Evolutionary conservation across 2,888 invertebrate genomes (phyloP).

Genomic region (Uropetala carovei): DNA sequence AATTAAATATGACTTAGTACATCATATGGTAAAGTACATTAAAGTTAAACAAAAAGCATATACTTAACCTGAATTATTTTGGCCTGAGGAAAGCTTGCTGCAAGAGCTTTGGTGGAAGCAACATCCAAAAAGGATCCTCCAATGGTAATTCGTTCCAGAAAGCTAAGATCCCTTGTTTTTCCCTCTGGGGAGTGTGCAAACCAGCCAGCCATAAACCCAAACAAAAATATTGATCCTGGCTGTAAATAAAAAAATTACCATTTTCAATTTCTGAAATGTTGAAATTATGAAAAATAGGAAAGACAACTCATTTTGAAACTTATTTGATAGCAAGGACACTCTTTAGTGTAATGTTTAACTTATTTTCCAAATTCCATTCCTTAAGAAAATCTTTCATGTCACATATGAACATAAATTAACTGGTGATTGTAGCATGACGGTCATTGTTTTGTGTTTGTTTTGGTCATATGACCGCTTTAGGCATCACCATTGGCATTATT

Average conservation of each 20-base stretch:
- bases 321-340: too few relatives aligned
- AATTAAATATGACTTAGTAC: background rate
- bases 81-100: conserved; percentile 24
- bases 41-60: background rate
- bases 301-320: too few relatives aligned
- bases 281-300: too few relatives aligned
- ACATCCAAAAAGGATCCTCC: conserved; percentile 44
- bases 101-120: background rate
- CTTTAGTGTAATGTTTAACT: too few relatives aligned
- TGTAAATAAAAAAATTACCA: background rate
- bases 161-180: conserved; percentile 16
- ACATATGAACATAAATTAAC: too few relatives aligned
- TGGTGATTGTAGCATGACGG: too few relatives aligned
- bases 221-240: conserved; percentile 46
- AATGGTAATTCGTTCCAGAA: conserved; percentile 39
- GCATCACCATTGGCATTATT: too few relatives aligned
- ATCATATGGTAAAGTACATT: background rate
- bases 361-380: too few relatives aligned
- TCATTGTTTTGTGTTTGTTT: too few relatives aligned
- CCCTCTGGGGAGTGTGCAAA: conserved; percentile 19
- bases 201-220: conserved; percentile 39
- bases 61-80: conserved; percentile 47
- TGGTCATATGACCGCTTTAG: too few relatives aligned
- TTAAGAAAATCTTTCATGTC: too few relatives aligned
- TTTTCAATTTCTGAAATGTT: background rate